Base-by-base conservation (phyloP, 1,140 invertebrate genomes). In the Capitella teleta region DNA sequence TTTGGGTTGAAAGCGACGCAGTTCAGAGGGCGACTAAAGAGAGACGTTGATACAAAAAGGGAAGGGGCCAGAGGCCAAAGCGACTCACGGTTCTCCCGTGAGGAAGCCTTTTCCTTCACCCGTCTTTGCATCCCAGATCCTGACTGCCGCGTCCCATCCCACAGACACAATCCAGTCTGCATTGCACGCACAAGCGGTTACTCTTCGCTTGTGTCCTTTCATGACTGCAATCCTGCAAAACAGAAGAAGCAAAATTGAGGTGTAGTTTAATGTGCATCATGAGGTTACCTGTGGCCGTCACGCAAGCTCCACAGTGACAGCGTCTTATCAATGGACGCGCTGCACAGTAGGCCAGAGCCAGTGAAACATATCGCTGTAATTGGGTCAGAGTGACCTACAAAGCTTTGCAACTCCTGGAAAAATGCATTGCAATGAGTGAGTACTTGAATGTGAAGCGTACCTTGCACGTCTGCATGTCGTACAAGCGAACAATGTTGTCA, bases 1-100 rank as follows among this genome's bases (percentile, higher is more conserved):
- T 61, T 58, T n/a, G 69, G 68, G 47, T 74, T 70, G 50, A 72
- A 71, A 38, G 62, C 55, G 21, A 74, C 63, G 61, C 68, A 68
- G 49, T 72, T 74, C 14, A 74, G 58, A 21, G 71, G 72, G 34
- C 64, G 52, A 23, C 42, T 44, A 26, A 25, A 44, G 25, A 21
- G 14, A n/a, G n/a, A n/a, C n/a, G n/a, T n/a, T n/a, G n/a, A n/a
- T n/a, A n/a, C n/a, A n/a, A n/a, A n/a, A n/a, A n/a, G n/a, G n/a
- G n/a, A n/a, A n/a, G n/a, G n/a, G n/a, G n/a, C n/a, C n/a, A n/a
- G n/a, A n/a, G n/a, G n/a, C n/a, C n/a, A n/a, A n/a, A 18, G n/a
- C 25, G 25, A 51, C 49, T 52, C n/a, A 41, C 26, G 28, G 19
- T 38, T 52, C 40, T 21, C 53, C 43, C 8, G 30, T 32, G 16